Evolutionary conservation across 2,888 invertebrate genomes (phyloP), one percentile per base, ranked within the genome.

Genomic region (Oligia latruncula): DNA sequence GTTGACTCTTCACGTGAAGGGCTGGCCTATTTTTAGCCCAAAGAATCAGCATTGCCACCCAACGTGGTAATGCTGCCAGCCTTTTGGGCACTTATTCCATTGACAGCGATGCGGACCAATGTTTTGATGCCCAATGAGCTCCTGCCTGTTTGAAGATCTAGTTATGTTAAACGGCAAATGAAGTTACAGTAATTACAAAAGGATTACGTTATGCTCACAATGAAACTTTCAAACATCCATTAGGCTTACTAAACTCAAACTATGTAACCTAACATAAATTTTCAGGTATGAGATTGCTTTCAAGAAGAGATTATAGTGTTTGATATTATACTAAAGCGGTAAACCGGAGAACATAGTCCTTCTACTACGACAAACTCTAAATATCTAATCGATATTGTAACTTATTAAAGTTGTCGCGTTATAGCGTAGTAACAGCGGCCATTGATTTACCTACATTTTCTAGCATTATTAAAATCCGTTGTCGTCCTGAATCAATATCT

Each of bases 201-300:
- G 40, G 75, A 81, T 81, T 64, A 70, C 64, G 40, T 80, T 80
- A 64, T 68, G 64, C 74, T n/a, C 6, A 58, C 3, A 80, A 49
- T 80, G 8, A 74, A 80, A 80, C 62, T 68, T 74, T 74, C 23
- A n/a, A 80, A 80, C 58, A 55, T 67, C 74, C 55, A 46, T 78
- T 64, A 79, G 6, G 64, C 46, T 79, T 58, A 80, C 55, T 64
- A 58, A 80, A 46, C 73, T 64, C 65, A 68, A 80, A 64, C 74
- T 80, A 46, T 58, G 46, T 58, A 40, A 79, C 17, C 40, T 70
- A 74, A 58, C 62, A 49, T 29, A 15, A 70, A 58, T 62, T 70
- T 70, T 49, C 62, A 58, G n/a, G 75, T 64, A 66, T 9, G 43
- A 40, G 29, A 65, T 70, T 65, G n/a, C 64, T 75, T 62, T 67